Conservation (phyloP, 2,113 vertebrate genomes). For the Galbula dea region DNA sequence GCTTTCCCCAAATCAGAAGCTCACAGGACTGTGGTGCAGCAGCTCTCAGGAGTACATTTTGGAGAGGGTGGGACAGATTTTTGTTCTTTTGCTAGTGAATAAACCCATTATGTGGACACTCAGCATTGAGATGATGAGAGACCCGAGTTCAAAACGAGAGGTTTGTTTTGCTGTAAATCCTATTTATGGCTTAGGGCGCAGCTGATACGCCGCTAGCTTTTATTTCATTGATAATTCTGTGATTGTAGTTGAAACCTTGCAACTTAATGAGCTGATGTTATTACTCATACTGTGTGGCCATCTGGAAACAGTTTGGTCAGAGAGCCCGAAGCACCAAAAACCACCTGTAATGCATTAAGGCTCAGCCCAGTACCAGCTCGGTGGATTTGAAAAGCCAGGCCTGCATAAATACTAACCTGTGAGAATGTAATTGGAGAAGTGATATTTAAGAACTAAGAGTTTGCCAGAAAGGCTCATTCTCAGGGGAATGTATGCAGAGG, state of each 20-base stretch:
- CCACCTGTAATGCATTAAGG: slow-evolving; percentile 83
- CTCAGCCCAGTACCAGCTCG: slow-evolving; percentile 67
- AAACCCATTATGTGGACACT: slow-evolving; percentile 31
- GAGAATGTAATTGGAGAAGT: slow-evolving; percentile 81
- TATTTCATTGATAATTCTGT: slow-evolving; percentile 73
- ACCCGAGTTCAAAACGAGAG: slow-evolving; percentile 38
- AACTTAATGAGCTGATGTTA: slow-evolving; percentile 75
- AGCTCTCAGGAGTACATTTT: slow-evolving; percentile 20
- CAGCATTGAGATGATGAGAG: background rate
- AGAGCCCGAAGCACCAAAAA: slow-evolving; percentile 63
- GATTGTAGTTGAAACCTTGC: slow-evolving; percentile 68
- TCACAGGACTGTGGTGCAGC: background rate
- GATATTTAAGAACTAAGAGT: slow-evolving; percentile 76
- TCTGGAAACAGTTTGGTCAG: slow-evolving; percentile 82
- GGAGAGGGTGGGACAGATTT: background rate
- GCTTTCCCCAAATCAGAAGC: slow-evolving; percentile 41
- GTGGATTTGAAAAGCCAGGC: slow-evolving; percentile 69
- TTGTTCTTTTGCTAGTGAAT: slow-evolving; percentile 38
- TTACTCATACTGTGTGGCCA: slow-evolving; percentile 76
- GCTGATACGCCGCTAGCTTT: slow-evolving; percentile 68
- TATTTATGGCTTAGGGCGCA: slow-evolving; percentile 64
- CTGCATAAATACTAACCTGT: slow-evolving; percentile 76
- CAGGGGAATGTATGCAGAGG: slow-evolving; percentile 70
- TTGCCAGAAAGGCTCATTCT: slow-evolving; percentile 73
- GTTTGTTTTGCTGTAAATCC: slow-evolving; percentile 63